Evolutionary conservation across 2,888 invertebrate genomes (phyloP), one percentile per base, ranked within the genome.

Genomic region (Dolichomitus sp.): DNA sequence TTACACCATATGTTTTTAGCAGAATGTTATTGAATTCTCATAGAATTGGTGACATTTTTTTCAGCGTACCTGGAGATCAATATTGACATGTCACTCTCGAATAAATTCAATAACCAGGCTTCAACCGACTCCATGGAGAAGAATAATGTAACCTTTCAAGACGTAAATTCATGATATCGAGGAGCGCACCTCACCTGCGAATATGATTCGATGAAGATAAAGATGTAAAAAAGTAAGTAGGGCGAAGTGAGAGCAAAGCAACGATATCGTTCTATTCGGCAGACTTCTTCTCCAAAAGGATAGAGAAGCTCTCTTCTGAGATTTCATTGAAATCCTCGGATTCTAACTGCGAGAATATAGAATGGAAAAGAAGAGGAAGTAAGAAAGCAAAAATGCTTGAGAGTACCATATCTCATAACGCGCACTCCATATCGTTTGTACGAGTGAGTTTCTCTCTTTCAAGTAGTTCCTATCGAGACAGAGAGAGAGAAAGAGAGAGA

Each of bases 101-200:
- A 59, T 61, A 45, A 72, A 72, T 72, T 48, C 12, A 72, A 48
- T 72, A 48, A n/a, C 45, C 23, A 12, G 6, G 19, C 33, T 40
- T 7, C 23, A 1, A 14, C 40, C 37, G 33, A 57, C 57, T 50
- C 45, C 33, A 19, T 27, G 23, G 42, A 27, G 33, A 37, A 65
- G 57, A 72, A 78, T 65, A 42, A 65, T 42, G 52, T 54, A 72
- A 48, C 72, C 45, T 52, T 65, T 66, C 37, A 33, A 37, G 54
- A 48, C 33, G 72, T 54, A 57, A 81, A 83, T 84, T 66, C 59
- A 50, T 45, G 72, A 85, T 77, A 76, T 83, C 82, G 69, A 48
- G 57, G 61, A 68, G 79, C 37, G 66, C 78, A 42, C 52, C 48
- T 65, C 37, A 40, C 42, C 65, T 59, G 48, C 30, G 73, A 73